Conservation (phyloP, 2,113 vertebrate genomes). For the Chloropsis cyanopogon region DNA sequence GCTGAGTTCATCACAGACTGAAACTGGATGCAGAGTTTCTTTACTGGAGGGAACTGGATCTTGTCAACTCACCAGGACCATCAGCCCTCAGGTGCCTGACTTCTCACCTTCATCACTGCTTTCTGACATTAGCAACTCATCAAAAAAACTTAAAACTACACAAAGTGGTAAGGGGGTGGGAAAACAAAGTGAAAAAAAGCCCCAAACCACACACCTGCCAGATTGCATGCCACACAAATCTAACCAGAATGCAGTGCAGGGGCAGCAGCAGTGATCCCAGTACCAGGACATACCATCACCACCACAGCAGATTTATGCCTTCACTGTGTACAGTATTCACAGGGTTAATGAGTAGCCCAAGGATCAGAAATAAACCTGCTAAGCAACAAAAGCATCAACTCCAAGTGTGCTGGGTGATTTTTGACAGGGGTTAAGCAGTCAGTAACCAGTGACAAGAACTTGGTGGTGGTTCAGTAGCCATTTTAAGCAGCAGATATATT, state of each 20-base stretch:
- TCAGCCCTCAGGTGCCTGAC: neutral
- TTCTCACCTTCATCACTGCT: neutral
- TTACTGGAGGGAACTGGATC: neutral
- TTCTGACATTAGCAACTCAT: neutral
- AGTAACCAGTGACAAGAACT: slow-evolving; percentile 20
- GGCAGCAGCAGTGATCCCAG: neutral
- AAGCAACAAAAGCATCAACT: slow-evolving; percentile 68
- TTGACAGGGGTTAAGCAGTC: slow-evolving; percentile 46
- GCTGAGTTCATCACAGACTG: neutral
- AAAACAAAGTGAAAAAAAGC: neutral
- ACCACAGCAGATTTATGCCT: neutral
- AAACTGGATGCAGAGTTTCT: neutral
- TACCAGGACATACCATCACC: neutral
- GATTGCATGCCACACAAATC: neutral
- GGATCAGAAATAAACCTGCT: slow-evolving; percentile 65
- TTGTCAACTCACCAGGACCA: neutral
- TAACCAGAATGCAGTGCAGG: accelerated
- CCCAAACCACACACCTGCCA: neutral
- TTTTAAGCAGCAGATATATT: slow-evolving; percentile 52
- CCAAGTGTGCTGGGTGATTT: slow-evolving; percentile 37
- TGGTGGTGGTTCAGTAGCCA: slow-evolving; percentile 40
- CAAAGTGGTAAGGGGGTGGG: neutral
- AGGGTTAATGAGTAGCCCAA: slow-evolving; percentile 45
- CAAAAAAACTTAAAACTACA: neutral
- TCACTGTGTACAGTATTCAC: neutral